Base-by-base conservation (phyloP, 2,113 vertebrate species). In the Phyllopteryx taeniolatus region DNA sequence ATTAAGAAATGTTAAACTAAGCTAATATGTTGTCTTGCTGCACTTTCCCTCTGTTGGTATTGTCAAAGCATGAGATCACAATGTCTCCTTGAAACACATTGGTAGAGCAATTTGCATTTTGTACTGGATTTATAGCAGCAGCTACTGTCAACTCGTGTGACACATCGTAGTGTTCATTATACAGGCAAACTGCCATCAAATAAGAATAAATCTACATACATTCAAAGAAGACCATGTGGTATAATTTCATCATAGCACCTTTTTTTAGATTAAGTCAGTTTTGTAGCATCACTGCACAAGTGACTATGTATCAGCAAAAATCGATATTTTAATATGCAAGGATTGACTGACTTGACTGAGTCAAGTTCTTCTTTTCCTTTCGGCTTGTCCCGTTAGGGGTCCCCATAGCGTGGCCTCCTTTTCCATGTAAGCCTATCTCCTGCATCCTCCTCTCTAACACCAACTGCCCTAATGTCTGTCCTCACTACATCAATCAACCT, bases 181-280 rank as follows among this genome's bases (percentile, higher is more conserved):
- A 72, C 17, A 79, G 60, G 68, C 65, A 46, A 68, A 49, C 54
- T 73, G 14, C 33, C 47, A 68, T 79, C 68, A 77, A 75, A 80
- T 82, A 74, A 72, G 76, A 81, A 82, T 85, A 81, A 80, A 88
- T 86, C 79, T 88, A 76, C 85, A 85, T 88, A 79, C 1, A 63
- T 76, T 67, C 67, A 75, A 67, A 56, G 56, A 53, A 67, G 35
- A 60, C 51, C n/a, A 74, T 73, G 69, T 44, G 14, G 27, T 13
- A 62, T 81, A 79, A 88, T 72, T 78, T 42, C 61, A 42, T 63
- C 35, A 43, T 4, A 42, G 35, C 39, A 20, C 8, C 61, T 63
- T 63, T 14, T 4, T 59, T 31, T 15, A 59, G 2, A 31, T 59
- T 42, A 39, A 63, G 33, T 42, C n/a, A 33, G 27, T 14, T 62